Percentiles rank a stretch among this genome's conserved stretches.
Evolutionary conservation across 2,113 vertebrate genomes (phyloP).

Genomic region (Pungitius pungitius): DNA sequence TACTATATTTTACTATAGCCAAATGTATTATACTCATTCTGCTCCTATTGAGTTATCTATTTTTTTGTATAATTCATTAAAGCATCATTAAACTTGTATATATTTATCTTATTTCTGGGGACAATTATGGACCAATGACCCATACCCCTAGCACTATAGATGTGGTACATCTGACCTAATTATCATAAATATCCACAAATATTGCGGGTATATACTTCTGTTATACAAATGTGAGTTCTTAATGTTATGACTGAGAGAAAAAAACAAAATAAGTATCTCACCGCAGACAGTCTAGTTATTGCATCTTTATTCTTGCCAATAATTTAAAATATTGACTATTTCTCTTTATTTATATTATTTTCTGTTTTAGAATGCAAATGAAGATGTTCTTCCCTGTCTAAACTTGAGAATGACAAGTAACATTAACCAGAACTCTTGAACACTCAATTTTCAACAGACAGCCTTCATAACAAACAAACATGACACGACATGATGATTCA

Average conservation of each 20-base stretch:
- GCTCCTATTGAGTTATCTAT: neutral
- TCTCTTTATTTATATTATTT: neutral
- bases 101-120: neutral
- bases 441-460: slow-evolving; percentile 36
- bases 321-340: neutral
- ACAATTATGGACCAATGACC: neutral
- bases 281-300: neutral
- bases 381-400: neutral
- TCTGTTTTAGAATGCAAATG: slow-evolving; percentile 7
- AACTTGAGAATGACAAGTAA: slow-evolving; percentile 15
- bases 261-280: neutral
- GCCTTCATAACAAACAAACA: slow-evolving; percentile 15
- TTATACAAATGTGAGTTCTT: neutral
- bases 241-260: neutral
- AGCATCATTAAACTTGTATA: neutral
- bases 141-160: neutral
- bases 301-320: neutral
- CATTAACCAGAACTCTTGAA: slow-evolving; percentile 13
- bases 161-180: neutral
- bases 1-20: neutral
- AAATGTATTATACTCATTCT: neutral
- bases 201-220: neutral
- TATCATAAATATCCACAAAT: neutral
- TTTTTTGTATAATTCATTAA: neutral
- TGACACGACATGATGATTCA: slow-evolving; percentile 24